These are phyloP conservation scores for Tetragnatha versicolor DNA, from an alignment of 1,140 invertebrate species.

Conservation along the genomic window DNA sequence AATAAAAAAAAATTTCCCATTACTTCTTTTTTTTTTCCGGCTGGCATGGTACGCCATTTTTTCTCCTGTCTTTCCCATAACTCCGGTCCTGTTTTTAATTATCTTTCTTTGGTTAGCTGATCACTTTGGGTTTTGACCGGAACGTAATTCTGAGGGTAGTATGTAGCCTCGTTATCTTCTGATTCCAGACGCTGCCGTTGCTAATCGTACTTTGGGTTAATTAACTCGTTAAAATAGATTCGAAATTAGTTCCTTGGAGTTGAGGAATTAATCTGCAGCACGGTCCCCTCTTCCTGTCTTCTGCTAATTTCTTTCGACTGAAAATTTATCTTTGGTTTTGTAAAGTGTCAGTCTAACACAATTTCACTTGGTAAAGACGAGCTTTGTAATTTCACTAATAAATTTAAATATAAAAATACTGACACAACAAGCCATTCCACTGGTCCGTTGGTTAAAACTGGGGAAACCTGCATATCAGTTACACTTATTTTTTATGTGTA, in stretches of 20 bases:
- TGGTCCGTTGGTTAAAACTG: too few species aligned
- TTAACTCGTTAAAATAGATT: conserved; percentile 23
- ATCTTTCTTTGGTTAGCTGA: not conserved
- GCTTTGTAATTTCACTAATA: too few species aligned
- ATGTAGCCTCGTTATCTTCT: conserved; percentile 14
- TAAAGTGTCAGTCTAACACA: too few species aligned
- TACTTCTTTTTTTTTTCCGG: not conserved
- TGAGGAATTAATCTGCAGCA: conserved; percentile 4
- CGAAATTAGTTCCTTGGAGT: conserved; percentile 15
- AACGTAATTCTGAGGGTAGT: not conserved
- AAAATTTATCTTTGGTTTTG: too few species aligned
- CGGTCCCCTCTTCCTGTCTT: not conserved
- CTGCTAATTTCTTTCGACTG: too few species aligned
- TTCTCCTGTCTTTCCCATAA: not conserved
- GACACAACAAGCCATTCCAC: too few species aligned
- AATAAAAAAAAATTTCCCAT: too few species aligned
- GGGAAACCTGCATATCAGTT: too few species aligned
- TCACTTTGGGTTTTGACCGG: conserved; percentile 5
- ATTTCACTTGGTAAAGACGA: too few species aligned
- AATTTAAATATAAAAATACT: too few species aligned
- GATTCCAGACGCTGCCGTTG: not conserved
- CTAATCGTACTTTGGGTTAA: not conserved
- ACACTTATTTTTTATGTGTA: too few species aligned
- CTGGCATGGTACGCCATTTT: not conserved
- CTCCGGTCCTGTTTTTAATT: not conserved